Conservation (phyloP, 2,797 vertebrate species). For the Sylvilagus floridanus region DNA sequence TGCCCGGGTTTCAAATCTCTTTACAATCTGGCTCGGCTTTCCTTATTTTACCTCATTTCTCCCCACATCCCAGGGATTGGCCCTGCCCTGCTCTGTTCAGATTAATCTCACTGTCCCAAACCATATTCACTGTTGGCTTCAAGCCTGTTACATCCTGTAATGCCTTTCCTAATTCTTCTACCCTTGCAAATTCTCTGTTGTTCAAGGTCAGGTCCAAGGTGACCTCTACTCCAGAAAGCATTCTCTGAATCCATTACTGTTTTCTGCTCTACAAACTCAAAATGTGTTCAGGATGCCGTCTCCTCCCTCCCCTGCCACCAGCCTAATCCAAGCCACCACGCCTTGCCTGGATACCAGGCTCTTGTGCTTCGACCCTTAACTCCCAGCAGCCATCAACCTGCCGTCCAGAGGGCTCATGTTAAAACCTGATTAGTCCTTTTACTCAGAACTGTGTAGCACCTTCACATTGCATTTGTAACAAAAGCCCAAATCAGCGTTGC, state of each 20-base stretch:
- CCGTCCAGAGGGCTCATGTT: neutral
- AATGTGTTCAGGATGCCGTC: neutral
- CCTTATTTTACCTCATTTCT: neutral
- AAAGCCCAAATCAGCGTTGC: neutral
- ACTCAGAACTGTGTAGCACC: neutral
- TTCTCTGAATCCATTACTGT: neutral
- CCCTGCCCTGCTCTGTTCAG: neutral
- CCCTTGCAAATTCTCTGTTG: neutral
- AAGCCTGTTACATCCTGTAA: neutral
- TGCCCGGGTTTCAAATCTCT: neutral
- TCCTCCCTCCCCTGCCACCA: neutral
- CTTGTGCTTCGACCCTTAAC: neutral
- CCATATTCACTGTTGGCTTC: neutral
- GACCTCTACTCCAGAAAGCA: neutral
- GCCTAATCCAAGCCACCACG: neutral
- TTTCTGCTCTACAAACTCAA: neutral
- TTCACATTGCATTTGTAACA: neutral
- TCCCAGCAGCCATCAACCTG: neutral
- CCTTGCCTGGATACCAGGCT: neutral
- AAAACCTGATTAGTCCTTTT: neutral
- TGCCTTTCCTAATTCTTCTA: neutral
- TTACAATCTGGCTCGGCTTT: neutral
- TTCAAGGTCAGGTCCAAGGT: slow-evolving; percentile 22
- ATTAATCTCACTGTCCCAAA: neutral
- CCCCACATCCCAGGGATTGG: neutral